Evolutionary conservation across 2,888 invertebrate species (phyloP).

Genomic region (Tubulanus polymorphus): DNA sequence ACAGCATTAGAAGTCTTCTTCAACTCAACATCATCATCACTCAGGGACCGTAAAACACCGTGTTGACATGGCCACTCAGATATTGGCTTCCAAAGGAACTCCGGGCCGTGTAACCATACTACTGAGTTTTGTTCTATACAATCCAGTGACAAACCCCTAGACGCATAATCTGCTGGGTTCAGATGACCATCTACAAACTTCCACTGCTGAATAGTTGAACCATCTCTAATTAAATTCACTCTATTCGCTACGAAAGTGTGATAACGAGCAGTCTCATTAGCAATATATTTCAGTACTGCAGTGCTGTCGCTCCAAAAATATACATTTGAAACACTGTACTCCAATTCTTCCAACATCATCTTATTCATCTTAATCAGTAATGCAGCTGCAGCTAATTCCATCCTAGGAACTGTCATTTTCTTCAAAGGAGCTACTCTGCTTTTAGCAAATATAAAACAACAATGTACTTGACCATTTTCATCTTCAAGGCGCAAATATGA

Average conservation of each 20-base stretch:
- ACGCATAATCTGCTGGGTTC: neutral
- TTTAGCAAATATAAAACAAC: slow-evolving; percentile 13
- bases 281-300: slow-evolving; percentile 13
- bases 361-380: neutral
- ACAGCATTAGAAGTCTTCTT: neutral
- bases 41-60: no score
- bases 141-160: neutral
- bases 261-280: slow-evolving; percentile 10
- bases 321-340: neutral
- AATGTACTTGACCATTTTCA: slow-evolving; percentile 6
- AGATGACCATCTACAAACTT: neutral
- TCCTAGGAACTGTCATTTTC: neutral
- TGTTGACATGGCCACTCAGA: neutral
- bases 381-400: slow-evolving; percentile 7
- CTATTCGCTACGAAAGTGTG: slow-evolving; percentile 18
- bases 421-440: slow-evolving; percentile 1
- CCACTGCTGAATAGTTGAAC: neutral
- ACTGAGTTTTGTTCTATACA: neutral
- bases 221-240: slow-evolving; percentile 2
- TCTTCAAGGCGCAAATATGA: slow-evolving; percentile 11
- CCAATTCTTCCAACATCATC: neutral
- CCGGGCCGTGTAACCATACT: slow-evolving; percentile 1
- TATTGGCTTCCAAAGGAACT: slow-evolving; percentile 3
- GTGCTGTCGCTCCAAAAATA: neutral
- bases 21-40: neutral